Conservation (phyloP, 2,113 vertebrate genomes). For the Nematolebias whitei region DNA sequence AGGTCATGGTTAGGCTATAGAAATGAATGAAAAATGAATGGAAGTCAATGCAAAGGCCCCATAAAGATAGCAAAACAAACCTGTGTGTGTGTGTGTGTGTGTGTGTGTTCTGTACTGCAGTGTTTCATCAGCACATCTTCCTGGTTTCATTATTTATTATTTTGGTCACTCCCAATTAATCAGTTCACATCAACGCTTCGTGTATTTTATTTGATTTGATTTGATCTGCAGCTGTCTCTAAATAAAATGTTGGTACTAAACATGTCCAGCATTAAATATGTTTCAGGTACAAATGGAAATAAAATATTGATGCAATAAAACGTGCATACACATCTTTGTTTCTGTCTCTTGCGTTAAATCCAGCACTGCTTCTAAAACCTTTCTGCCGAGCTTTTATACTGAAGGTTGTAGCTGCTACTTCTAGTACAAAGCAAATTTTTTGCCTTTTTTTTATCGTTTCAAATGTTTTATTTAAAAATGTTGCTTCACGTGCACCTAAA, state of each 20-base stretch:
- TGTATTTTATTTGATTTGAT: constrained; percentile 25
- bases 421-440: too few species aligned
- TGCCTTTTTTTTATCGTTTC: too few species aligned
- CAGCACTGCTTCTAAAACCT: neutral
- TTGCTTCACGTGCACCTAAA: too few species aligned
- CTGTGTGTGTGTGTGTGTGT: neutral
- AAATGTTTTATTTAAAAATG: too few species aligned
- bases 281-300: constrained; percentile 64
- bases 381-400: neutral
- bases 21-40: too few species aligned
- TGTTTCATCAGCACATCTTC: constrained; percentile 25
- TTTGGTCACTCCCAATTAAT: constrained; percentile 44
- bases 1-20: too few species aligned
- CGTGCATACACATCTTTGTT: neutral
- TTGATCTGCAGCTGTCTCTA: constrained; percentile 33
- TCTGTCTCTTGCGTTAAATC: neutral
- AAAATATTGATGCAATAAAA: constrained; percentile 59
- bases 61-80: too few species aligned
- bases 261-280: constrained; percentile 27
- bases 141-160: constrained; percentile 66
- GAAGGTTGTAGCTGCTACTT: too few species aligned
- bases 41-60: too few species aligned
- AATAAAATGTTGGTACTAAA: constrained; percentile 13
- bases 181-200: neutral
- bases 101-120: constrained; percentile 1